These are phyloP conservation scores for Dryococelus australis DNA, from an alignment of 2,888 invertebrate species.

Conservation along the genomic window DNA sequence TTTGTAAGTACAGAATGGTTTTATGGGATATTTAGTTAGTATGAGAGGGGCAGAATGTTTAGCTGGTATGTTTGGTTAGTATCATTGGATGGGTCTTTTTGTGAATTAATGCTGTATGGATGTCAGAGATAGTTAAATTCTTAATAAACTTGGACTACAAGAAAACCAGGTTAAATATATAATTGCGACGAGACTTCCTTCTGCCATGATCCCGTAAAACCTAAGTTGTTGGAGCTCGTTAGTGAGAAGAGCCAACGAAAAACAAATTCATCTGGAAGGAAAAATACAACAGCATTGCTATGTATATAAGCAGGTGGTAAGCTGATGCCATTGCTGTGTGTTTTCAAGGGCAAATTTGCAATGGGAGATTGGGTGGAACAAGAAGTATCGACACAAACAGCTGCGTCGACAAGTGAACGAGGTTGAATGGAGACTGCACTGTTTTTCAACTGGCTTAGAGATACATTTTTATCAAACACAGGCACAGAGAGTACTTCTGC, in stretches of 20 bases:
- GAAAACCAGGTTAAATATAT: not conserved
- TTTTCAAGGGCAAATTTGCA: not conserved
- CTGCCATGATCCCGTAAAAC: not conserved
- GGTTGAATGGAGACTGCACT: conserved; percentile 5
- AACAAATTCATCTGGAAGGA: not conserved
- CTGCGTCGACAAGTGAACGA: not conserved
- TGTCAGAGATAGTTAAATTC: too few relatives aligned
- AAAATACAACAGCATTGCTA: conserved; percentile 13
- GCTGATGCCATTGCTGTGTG: not conserved
- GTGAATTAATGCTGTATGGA: too few relatives aligned
- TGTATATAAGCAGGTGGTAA: not conserved
- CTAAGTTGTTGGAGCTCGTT: not conserved
- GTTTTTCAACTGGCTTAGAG: not conserved
- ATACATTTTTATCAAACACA: not conserved
- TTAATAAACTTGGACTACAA: not conserved
- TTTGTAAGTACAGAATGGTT: too few relatives aligned
- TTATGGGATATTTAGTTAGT: too few relatives aligned
- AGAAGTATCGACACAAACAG: not conserved
- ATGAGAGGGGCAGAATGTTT: too few relatives aligned
- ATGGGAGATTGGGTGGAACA: not conserved
- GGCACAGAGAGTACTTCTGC: not conserved
- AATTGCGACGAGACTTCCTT: not conserved
- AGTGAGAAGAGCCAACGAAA: not conserved
- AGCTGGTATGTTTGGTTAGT: too few relatives aligned
- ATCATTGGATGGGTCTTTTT: too few relatives aligned